Evolutionary conservation across 2,797 vertebrate genomes (phyloP).

Genomic region (Sebastes glaucus): DNA sequence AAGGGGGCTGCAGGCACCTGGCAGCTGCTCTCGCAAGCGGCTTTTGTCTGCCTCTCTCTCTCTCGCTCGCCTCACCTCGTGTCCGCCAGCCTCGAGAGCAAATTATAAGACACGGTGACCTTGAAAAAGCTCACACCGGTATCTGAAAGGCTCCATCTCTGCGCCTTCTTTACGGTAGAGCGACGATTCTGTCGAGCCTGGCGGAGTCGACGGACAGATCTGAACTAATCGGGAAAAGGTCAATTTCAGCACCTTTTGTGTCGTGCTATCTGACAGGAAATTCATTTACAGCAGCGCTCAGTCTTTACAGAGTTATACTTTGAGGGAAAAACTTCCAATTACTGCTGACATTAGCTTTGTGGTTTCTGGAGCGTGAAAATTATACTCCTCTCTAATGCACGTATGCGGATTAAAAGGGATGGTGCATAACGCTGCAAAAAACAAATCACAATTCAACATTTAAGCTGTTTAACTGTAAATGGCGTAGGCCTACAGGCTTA

Average conservation of each 20-base stretch:
- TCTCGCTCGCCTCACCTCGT: conserved; percentile 3
- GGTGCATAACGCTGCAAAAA: conserved; percentile 9
- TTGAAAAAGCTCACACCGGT: conserved; percentile 10
- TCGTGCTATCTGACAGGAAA: background rate
- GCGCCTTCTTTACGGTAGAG: background rate
- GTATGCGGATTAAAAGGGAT: conserved; percentile 38
- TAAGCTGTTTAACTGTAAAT: conserved; percentile 32
- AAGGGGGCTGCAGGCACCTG: conserved; percentile 15
- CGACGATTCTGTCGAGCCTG: background rate
- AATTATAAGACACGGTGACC: conserved; percentile 27
- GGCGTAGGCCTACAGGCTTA: background rate
- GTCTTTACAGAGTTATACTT: conserved; percentile 16
- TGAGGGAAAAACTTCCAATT: conserved; percentile 32
- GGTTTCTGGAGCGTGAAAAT: conserved; percentile 38
- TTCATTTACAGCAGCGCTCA: background rate
- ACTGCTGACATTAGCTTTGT: conserved; percentile 44
- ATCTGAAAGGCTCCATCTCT: conserved; percentile 16
- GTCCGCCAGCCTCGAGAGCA: conserved; percentile 24
- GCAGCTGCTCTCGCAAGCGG: conserved; percentile 33
- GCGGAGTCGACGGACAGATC: background rate
- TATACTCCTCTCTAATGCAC: conserved; percentile 11
- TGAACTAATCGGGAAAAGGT: conserved; percentile 2
- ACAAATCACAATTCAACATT: conserved; percentile 32
- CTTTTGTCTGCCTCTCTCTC: conserved; percentile 38
- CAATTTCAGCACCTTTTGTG: conserved; percentile 11